Evolutionary conservation across 2,113 vertebrate genomes (phyloP).

Genomic region (Onychostoma macrolepis): DNA sequence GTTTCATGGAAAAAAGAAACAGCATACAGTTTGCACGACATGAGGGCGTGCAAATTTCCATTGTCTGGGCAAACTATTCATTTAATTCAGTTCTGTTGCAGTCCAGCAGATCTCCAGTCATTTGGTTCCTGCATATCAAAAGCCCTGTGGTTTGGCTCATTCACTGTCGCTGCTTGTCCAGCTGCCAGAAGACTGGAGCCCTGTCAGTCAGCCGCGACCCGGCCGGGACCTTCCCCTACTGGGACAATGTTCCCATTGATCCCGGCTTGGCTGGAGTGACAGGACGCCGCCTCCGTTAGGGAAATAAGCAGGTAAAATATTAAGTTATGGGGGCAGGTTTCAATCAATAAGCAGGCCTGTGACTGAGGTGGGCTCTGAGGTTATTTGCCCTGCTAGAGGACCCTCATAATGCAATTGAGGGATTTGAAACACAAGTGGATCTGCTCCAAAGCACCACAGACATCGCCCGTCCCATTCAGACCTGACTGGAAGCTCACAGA

Average conservation of each 20-base stretch:
- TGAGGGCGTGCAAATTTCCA: neutral
- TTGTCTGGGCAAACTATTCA: neutral
- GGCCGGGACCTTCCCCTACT: conserved; percentile 71
- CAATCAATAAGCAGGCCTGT: conserved; percentile 75
- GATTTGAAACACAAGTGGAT: conserved; percentile 62
- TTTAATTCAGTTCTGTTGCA: conserved; percentile 54
- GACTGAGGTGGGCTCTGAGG: conserved; percentile 56
- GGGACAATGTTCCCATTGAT: conserved; percentile 81
- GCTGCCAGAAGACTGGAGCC: conserved; percentile 71
- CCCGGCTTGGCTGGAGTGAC: conserved; percentile 72
- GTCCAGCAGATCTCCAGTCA: conserved; percentile 46
- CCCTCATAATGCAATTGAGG: conserved; percentile 73
- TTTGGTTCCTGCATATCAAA: conserved; percentile 48
- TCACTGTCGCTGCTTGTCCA: conserved; percentile 68
- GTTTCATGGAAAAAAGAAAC: too few relatives aligned
- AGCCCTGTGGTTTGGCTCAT: conserved; percentile 64
- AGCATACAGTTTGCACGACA: neutral
- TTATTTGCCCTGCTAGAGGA: conserved; percentile 60
- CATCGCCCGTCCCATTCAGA: conserved; percentile 37
- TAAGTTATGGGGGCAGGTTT: conserved; percentile 76
- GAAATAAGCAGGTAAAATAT: conserved; percentile 80
- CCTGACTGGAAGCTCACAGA: conserved; percentile 59
- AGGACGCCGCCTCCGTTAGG: conserved; percentile 70
- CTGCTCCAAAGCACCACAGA: conserved; percentile 65
- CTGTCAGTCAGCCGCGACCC: conserved; percentile 77